phyloP scores from a whole-genome alignment of 2,797 vertebrate species.

The Huso huso region DNA sequence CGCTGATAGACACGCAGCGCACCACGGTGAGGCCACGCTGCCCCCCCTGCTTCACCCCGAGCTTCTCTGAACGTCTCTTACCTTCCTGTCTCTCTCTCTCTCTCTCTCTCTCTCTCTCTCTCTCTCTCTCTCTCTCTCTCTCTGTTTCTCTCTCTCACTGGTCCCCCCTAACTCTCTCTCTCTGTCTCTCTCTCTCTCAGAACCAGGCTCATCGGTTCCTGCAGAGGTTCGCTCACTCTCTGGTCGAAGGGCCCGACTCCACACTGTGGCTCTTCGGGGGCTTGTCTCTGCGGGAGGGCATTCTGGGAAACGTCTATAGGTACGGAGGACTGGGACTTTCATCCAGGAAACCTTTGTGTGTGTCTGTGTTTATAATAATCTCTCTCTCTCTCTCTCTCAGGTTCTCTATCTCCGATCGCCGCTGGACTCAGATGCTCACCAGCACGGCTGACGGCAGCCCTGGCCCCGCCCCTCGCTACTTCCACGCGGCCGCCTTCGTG shows the following conservation, averaged over 20 bases:
- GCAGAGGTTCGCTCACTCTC: constrained; percentile 77
- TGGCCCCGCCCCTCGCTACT: constrained; percentile 69
- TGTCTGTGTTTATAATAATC: background rate
- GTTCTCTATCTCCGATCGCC: constrained; percentile 70
- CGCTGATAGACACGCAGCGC: constrained; percentile 74
- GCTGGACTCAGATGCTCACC: constrained; percentile 87
- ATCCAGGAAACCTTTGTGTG: background rate
- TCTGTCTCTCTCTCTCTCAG: constrained; percentile 42
- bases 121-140: too few relatives aligned
- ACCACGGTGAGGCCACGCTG: constrained; percentile 55
- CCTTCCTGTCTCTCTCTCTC: background rate
- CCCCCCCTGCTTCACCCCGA: background rate
- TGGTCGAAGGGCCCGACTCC: constrained; percentile 74
- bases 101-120: too few relatives aligned
- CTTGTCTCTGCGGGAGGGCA: constrained; percentile 74
- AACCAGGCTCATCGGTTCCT: constrained; percentile 81
- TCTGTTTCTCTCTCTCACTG: too few relatives aligned
- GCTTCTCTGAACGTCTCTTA: too few relatives aligned
- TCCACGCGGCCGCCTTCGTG: constrained; percentile 69
- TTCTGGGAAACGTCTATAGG: constrained; percentile 85
- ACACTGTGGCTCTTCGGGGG: constrained; percentile 91
- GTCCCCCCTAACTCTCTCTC: too few relatives aligned
- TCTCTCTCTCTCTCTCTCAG: constrained; percentile 35
- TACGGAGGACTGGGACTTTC: constrained; percentile 29
- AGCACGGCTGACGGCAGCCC: constrained; percentile 70